Evolutionary conservation across 2,888 invertebrate species (phyloP), one percentile per base, ranked within the genome.

Genomic region (Pachycephus smyrnensis): DNA sequence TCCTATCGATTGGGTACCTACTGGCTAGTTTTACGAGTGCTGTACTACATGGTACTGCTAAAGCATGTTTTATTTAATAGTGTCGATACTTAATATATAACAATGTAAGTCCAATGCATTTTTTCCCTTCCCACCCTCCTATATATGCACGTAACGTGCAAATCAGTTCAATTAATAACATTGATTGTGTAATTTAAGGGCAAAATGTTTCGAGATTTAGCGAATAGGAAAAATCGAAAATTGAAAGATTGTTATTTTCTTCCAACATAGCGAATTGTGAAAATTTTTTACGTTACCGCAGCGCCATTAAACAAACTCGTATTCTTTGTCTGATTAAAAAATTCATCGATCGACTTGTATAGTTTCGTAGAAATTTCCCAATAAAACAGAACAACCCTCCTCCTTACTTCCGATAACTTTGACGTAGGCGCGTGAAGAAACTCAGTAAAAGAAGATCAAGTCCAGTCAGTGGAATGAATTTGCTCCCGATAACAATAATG

Each of bases 111-210:
- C 23, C 15, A 55, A 23, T 1, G 9, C 23, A 23, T 9, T 55
- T 15, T 55, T 23, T 55, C 15, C 15, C 6, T 4, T 40, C 4
- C 40, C 4, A 23, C 15, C 6, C 40, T 40, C 4, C 23, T 55
- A 9, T 55, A 9, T 9, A 2, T 6, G 40, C 40, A 23, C 40
- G 0, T 23, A 6, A 23, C 23, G 23, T 9, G 9, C 23, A 23
- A 40, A 55, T 55, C 40, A 23, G 23, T 15, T 55, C 6, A 55
- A 55, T 55, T 23, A 23, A 23, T 55, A 55, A 69, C 79, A 68
- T 74, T 69, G 69, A 73, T 69, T 68, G 75, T 75, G 68, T 73
- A 75, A 76, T 73, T 68, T 74, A 76, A 75, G 73, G 77, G 76
- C 33, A 33, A 55, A 73, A 35, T 35, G 35, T 23, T 73, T 32